phyloP scores from a whole-genome alignment of 2,113 vertebrate genomes.

The Xenus cinereus region DNA sequence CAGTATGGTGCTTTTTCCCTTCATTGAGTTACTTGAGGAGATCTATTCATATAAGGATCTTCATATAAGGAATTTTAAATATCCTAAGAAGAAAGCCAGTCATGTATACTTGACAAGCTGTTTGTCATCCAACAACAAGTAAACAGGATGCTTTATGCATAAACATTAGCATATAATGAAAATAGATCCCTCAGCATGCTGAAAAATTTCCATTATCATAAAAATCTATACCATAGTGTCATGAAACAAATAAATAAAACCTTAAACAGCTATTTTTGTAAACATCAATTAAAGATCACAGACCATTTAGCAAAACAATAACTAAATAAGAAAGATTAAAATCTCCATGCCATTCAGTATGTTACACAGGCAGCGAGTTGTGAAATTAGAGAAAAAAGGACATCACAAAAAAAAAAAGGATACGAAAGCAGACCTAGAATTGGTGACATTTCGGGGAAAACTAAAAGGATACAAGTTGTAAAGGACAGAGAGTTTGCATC shows the following conservation, averaged over 20 bases:
- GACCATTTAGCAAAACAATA: background rate
- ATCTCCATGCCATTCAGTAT: background rate
- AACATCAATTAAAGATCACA: background rate
- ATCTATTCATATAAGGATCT: background rate
- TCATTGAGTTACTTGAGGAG: background rate
- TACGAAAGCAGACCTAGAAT: background rate
- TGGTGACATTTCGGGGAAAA: background rate
- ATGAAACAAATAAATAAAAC: background rate
- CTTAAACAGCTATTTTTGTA: background rate
- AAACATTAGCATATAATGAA: slow-evolving; percentile 10
- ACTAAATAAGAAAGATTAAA: background rate
- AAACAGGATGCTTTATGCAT: slow-evolving; percentile 1
- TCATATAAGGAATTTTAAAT: background rate
- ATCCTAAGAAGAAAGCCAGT: background rate
- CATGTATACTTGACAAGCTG: background rate
- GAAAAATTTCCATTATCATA: background rate
- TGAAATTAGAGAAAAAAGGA: background rate
- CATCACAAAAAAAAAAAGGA: background rate
- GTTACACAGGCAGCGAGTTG: background rate
- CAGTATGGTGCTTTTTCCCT: background rate
- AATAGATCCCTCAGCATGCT: background rate
- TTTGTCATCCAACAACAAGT: background rate
- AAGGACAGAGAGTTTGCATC: background rate
- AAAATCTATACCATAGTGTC: background rate
- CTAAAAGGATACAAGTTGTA: background rate